Base-by-base conservation (phyloP, 2,113 vertebrate species). In the Zosterops hypoxanthus region DNA sequence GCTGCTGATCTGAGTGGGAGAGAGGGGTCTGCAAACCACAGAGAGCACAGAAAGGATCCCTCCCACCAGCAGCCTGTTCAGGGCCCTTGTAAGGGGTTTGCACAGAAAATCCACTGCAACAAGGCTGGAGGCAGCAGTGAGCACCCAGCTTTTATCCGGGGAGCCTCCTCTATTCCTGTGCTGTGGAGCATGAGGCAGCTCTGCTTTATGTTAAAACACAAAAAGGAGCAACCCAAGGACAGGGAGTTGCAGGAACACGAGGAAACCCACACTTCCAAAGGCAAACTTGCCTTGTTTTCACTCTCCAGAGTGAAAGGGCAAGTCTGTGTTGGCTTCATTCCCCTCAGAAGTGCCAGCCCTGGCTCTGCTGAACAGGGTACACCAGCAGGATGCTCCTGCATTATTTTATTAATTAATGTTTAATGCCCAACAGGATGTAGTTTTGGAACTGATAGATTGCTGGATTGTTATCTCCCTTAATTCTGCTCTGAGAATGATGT, bases 331-430 rank as follows among this genome's bases (percentile, higher is more conserved):
- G 69, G 44, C 63, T 86, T 52, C 65, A 25, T 41, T 42, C 42
- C 63, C 77, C 76, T 50, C 59, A 49, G 36, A 76, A 88, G 52
- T 12, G 47, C 42, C 93, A 65, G 46, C 42, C 44, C 69, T 77
- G 72, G n/a, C 60, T 89, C 55, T 84, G 64, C 72, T 61, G 70
- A 78, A 31, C 50, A 81, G 80, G 68, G 86, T 66, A 33, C 68
- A 88, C 22, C 76, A 21, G 36, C 41, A 86, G 17, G 36, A 36
- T 79, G 39, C 19, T 60, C 41, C 69, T 73, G 18, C 52, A 55
- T 79, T 79, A 87, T 61, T 85, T 82, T 61, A 88, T 86, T 77
- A 95, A 85, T 73, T 90, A 36, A 55, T 55, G 24, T 66, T 86
- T 81, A 88, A 83, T 49, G 42, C 60, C 61, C 31, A 78, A 76